Conservation (phyloP, 2,888 invertebrate genomes). For the Achlya flavicornis region DNA sequence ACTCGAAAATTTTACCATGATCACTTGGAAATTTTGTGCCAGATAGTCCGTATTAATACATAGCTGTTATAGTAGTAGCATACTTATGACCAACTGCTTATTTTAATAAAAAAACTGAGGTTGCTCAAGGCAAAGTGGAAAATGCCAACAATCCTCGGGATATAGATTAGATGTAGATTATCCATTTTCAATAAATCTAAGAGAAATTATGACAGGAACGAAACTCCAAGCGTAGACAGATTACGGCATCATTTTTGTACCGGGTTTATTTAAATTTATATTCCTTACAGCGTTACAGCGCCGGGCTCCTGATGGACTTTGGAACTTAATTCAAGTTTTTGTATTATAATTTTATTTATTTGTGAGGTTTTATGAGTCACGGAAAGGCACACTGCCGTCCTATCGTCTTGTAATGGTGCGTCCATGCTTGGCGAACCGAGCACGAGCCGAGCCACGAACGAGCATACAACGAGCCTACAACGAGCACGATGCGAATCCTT, state of each 20-base stretch:
- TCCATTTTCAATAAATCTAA: slow-evolving; percentile 24
- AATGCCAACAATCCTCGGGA: no score
- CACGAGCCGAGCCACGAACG: no score
- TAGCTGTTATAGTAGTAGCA: no score
- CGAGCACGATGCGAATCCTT: no score
- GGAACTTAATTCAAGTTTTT: slow-evolving; percentile 26
- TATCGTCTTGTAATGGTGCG: not conserved
- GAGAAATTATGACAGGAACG: slow-evolving; percentile 49
- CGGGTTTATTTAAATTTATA: slow-evolving; percentile 54
- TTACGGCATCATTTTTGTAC: slow-evolving; percentile 59
- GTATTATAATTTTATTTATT: slow-evolving; percentile 21
- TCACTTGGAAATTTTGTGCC: no score
- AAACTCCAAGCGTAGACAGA: slow-evolving; percentile 50
- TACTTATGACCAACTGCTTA: no score
- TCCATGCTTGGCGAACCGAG: no score
- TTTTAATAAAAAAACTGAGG: no score
- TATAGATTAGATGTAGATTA: not conserved
- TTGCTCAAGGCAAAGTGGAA: no score
- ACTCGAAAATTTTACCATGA: no score
- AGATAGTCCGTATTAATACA: no score
- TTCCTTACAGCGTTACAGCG: slow-evolving; percentile 16
- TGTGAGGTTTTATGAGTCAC: not conserved
- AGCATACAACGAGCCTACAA: no score
- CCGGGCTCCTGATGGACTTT: slow-evolving; percentile 27
- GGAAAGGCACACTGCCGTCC: not conserved